These are phyloP conservation scores for Daboia siamensis DNA, from an alignment of 2,113 vertebrate genomes.

Conservation along the genomic window DNA sequence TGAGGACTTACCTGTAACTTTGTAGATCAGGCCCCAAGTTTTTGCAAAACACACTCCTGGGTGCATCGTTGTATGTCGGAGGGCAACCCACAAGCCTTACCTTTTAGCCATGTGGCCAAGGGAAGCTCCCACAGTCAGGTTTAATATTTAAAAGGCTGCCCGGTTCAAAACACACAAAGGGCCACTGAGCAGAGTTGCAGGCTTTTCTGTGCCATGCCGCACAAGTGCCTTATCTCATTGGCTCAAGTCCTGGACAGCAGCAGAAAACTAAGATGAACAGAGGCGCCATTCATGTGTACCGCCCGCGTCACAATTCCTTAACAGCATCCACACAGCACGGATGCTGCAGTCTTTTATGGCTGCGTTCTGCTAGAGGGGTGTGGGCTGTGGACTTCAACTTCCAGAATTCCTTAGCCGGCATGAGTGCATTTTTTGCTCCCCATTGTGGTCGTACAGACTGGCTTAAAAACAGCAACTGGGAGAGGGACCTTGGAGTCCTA, in stretches of 20 bases:
- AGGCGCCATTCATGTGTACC: background rate
- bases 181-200: background rate
- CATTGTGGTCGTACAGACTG: too few species aligned
- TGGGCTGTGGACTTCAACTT: background rate
- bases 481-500: too few species aligned
- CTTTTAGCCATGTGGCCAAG: background rate
- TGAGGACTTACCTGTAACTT: background rate
- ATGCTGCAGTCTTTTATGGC: background rate
- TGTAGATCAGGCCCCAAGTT: background rate
- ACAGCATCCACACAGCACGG: background rate
- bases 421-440: too few species aligned
- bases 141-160: background rate
- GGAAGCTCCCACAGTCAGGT: background rate
- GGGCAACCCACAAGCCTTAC: background rate
- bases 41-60: background rate
- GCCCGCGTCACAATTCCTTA: background rate
- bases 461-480: too few species aligned
- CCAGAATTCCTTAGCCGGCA: background rate
- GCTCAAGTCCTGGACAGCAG: background rate
- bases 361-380: fast-evolving
- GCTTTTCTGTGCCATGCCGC: fast-evolving
- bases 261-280: background rate
- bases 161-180: background rate
- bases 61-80: background rate
- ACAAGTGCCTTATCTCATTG: background rate